phyloP scores from a whole-genome alignment of 2,797 vertebrate genomes.

The Helostoma temminkii region DNA sequence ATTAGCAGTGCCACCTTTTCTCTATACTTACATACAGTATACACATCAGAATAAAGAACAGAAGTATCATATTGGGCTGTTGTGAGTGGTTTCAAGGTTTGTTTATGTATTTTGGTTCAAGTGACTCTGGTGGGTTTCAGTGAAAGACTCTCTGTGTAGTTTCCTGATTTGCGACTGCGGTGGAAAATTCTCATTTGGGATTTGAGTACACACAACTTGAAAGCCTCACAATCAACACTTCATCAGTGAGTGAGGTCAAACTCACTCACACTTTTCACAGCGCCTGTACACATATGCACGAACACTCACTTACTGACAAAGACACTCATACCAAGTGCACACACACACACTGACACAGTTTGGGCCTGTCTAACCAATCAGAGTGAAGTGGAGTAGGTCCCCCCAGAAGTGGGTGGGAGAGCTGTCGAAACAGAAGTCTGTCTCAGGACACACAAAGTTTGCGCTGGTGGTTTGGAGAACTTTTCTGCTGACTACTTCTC shows the following conservation, averaged over 20 bases:
- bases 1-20: neutral
- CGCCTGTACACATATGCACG: slow-evolving; percentile 64
- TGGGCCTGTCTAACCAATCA: slow-evolving; percentile 78
- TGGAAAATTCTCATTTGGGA: slow-evolving; percentile 82
- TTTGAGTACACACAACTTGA: slow-evolving; percentile 72
- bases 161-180: slow-evolving; percentile 65
- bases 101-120: slow-evolving; percentile 71
- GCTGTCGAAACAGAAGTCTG: slow-evolving; percentile 75
- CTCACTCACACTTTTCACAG: slow-evolving; percentile 73
- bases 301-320: slow-evolving; percentile 56
- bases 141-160: slow-evolving; percentile 73
- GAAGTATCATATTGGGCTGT: slow-evolving; percentile 44
- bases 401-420: slow-evolving; percentile 81
- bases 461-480: slow-evolving; percentile 73
- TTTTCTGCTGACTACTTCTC: slow-evolving; percentile 59
- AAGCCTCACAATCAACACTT: slow-evolving; percentile 81
- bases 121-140: slow-evolving; percentile 64
- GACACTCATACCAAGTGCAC: slow-evolving; percentile 36
- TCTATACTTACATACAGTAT: neutral
- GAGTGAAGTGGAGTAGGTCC: slow-evolving; percentile 78
- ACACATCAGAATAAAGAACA: slow-evolving; percentile 6
- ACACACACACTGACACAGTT: slow-evolving; percentile 70
- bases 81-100: slow-evolving; percentile 65
- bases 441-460: slow-evolving; percentile 82
- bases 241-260: slow-evolving; percentile 79